Base-by-base conservation (phyloP, 2,113 vertebrate genomes). In the Campylomormyrus numenius region DNA sequence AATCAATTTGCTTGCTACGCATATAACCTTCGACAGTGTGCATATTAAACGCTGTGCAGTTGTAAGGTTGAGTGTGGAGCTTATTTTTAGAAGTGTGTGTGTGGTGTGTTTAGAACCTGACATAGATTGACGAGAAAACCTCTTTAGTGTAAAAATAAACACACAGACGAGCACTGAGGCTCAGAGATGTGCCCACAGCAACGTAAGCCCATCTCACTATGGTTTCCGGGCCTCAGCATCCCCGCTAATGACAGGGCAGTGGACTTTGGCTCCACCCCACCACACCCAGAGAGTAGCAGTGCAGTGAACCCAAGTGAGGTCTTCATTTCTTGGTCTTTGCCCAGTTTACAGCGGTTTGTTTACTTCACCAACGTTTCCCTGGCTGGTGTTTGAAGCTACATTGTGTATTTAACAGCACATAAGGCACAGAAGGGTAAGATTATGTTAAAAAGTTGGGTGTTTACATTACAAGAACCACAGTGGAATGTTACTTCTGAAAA, bases 11-110 rank as follows among this genome's bases (percentile, higher is more conserved):
- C 19, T 58, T 89, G 77, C 31, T 42, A 31, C 2, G 50, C 58
- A 88, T 88, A 19, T 48, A 89, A 31, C 35, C 88, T 89, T 89
- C 15, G 9, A 35, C 46, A 35, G 27, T 86, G 48, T 86, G 62
- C 62, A 77, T 77, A 74, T 27, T 74, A 58, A 58, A 77, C 46
- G 5, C 66, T n/a, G 10, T 50, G 24, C 84, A 77, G 31, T 74
- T 49, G n/a, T 49, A 48, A 46, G 45, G 62, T n/a, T 19, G 62
- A 50, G 45, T 77, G 46, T 77, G 53, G 15, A 7, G 31, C 74
- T 88, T 49, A 46, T 31, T 48, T 77, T 89, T 77, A 89, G 62
- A 49, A n/a, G 66, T 11, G 13, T 39, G 3, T 66, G n/a, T 70
- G 62, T 31, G 62, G n/a, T 70, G 10, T 70, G 62, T 70, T 11